Evolutionary conservation across 2,113 vertebrate genomes (phyloP), one percentile per base, ranked within the genome.

Genomic region (Notothenia coriiceps): DNA sequence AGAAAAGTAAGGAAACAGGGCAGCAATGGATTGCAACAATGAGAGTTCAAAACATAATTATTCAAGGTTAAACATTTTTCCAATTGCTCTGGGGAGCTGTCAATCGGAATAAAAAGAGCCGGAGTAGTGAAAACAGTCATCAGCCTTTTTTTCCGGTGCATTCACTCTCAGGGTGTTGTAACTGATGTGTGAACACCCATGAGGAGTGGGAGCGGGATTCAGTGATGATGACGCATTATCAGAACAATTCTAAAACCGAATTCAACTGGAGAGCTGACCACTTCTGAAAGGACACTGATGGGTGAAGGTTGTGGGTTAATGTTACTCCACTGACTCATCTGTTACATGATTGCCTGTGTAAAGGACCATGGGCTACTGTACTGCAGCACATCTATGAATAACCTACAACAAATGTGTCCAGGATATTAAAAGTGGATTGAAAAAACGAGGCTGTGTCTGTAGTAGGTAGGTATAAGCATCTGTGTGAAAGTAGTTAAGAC

Each of bases 31-130:
- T 91, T 83, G 57, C 68, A 83, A 75, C 77, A 77, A 52, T 60
- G 75, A 85, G 86, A 68, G 93, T 94, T 94, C 92, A 93, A 60
- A 84, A 76, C 69, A 83, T 91, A 92, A 94, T 94, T 89, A 93
- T 89, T 82, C 70, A 71, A 92, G 93, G 94, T 94, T 93, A 94
- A 94, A 92, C 80, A 86, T 77, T 91, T 88, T 91, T 62, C 84
- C 79, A 40, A 77, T 80, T 84, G 66, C 72, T 72, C 79, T 89
- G 75, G 55, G 33, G 57, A 86, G 87, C 80, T 76, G 83, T 85
- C 85, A 89, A 60, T 61, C 80, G 85, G 85, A 92, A 92, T 91
- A 73, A 91, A 88, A 83, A 80, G 74, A 69, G 67, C 47, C 29
- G 69, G 14, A 77, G 81, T 82, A 88, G 83, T 68, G 79, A 82